A percentile compares a stretch with the other conserved stretches of the same genome.
phyloP scores from a whole-genome alignment of 1,140 invertebrate genomes.

The Arion vulgaris region DNA sequence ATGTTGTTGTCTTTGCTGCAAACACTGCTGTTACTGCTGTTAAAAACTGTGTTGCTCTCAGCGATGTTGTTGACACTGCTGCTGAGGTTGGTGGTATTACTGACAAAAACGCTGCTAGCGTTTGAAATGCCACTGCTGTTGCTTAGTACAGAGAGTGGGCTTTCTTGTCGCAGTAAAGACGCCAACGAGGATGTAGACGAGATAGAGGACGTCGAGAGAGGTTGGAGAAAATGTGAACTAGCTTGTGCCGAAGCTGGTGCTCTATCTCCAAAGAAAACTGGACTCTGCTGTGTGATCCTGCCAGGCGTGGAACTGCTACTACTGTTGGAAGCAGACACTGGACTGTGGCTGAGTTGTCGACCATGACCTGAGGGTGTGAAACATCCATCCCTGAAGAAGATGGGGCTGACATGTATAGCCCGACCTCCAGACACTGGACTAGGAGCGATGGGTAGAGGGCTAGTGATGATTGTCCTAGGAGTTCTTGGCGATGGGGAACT shows the following conservation, averaged over 20 bases:
- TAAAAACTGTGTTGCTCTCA: neutral
- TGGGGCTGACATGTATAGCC: neutral
- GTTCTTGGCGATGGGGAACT: slow-evolving; percentile 23
- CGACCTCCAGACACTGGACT: slow-evolving; percentile 6
- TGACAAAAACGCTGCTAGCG: slow-evolving; percentile 18
- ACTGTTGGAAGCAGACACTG: slow-evolving; percentile 12
- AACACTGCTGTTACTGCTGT: neutral
- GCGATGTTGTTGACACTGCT: neutral
- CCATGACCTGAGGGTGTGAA: slow-evolving; percentile 8
- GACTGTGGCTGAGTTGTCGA: slow-evolving; percentile 3
- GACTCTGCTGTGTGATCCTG: slow-evolving; percentile 24
- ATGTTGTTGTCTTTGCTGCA: neutral
- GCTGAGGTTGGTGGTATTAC: neutral
- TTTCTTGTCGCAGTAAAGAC: slow-evolving; percentile 16
- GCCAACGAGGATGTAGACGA: slow-evolving; percentile 23
- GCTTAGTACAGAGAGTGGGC: slow-evolving; percentile 28
- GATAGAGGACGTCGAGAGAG: slow-evolving; percentile 8
- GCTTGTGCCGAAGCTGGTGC: neutral
- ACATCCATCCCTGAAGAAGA: slow-evolving; percentile 22
- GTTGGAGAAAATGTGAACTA: slow-evolving; percentile 1
- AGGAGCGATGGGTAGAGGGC: slow-evolving; percentile 26
- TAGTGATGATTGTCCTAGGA: slow-evolving; percentile 1
- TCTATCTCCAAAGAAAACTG: slow-evolving; percentile 34
- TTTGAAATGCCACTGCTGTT: slow-evolving; percentile 29
- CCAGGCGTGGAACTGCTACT: slow-evolving; percentile 6